A percentile compares a stretch with the other conserved stretches of the same genome.
Conservation (phyloP, 1,140 invertebrate species). For the Diorhabda sublineata region DNA sequence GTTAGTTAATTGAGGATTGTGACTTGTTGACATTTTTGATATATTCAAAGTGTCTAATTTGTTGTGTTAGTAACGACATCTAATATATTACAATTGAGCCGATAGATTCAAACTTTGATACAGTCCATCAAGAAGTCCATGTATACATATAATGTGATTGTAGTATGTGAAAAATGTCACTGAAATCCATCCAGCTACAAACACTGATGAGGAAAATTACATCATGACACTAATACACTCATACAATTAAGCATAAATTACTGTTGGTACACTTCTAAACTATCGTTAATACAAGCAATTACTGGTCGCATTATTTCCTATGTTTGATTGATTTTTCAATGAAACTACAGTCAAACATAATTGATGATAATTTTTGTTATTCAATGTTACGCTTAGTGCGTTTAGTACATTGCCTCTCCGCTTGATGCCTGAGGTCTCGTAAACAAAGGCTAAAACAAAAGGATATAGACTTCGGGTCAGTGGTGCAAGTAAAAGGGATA, state of each 20-base stretch:
- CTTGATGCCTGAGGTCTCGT: slow-evolving; percentile 1
- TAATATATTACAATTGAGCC: too few relatives aligned
- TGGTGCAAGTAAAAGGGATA: not conserved
- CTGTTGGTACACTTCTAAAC: not conserved
- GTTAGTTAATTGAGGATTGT: too few relatives aligned
- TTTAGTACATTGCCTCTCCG: not conserved
- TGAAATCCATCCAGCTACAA: too few relatives aligned
- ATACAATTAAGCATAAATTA: not conserved
- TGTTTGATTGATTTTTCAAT: slow-evolving; percentile 1
- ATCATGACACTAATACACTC: slow-evolving; percentile 1
- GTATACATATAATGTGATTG: too few relatives aligned
- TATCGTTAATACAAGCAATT: not conserved
- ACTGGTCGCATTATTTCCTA: not conserved
- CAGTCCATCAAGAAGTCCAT: too few relatives aligned
- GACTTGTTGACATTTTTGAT: too few relatives aligned
- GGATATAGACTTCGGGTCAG: slow-evolving; percentile 1
- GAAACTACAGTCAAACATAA: not conserved
- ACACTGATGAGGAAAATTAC: too few relatives aligned
- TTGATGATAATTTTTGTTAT: slow-evolving; percentile 1
- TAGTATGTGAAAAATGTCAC: too few relatives aligned
- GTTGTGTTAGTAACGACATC: too few relatives aligned
- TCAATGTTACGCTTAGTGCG: not conserved
- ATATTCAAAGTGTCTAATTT: too few relatives aligned
- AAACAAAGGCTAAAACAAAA: slow-evolving; percentile 1
- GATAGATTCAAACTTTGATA: too few relatives aligned